Evolutionary conservation across 2,888 invertebrate genomes (phyloP), one percentile per base, ranked within the genome.

Genomic region (Rhabditophanes sp.): DNA sequence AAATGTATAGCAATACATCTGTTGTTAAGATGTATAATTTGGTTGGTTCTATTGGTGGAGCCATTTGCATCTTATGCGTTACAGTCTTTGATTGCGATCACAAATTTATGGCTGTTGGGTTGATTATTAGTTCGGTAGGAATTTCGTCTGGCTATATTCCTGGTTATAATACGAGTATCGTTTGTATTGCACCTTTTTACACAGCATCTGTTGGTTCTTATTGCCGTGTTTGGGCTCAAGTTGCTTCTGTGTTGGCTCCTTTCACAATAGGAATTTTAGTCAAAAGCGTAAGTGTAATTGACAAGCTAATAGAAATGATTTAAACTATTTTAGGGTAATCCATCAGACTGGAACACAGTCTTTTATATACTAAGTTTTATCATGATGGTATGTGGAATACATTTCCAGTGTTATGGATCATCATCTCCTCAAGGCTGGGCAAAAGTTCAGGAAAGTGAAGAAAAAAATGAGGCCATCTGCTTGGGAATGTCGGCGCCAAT

Each of bases 141-240:
- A 47, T 61, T 31, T 48, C 51, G 7, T 55, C 55, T n/a, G 61
- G 61, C 14, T 61, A 50, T 38, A 54, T 61, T 11, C 61, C 61
- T 9, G 61, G 61, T 12, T 61, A 62, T 42, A 60, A 53, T 25
- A 61, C 61, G 9, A 56, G 56, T 35, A 47, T 56, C n/a, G 61
- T 61, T 7, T 50, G 54, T 22, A 49, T 59, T n/a, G 57, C 61
- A 22, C 61, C 61, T 3, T 33, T 39, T 8, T 51, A 61, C 33
- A 61, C 61, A 1, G 50, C 61, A 2, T 53, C 56, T 9, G 54
- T 61, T 9, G 58, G 60, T 2, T 54, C 61, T 2, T 62, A 61
- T 39, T 48, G 48, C 9, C 41, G 61, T 18, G 41, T 61, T 14
- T 52, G 56, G 39, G 61, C 51, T 9, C 58, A 61, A 37, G 45